phyloP scores from a whole-genome alignment of 1,140 invertebrate species.

The Sarcophaga peregrina region DNA sequence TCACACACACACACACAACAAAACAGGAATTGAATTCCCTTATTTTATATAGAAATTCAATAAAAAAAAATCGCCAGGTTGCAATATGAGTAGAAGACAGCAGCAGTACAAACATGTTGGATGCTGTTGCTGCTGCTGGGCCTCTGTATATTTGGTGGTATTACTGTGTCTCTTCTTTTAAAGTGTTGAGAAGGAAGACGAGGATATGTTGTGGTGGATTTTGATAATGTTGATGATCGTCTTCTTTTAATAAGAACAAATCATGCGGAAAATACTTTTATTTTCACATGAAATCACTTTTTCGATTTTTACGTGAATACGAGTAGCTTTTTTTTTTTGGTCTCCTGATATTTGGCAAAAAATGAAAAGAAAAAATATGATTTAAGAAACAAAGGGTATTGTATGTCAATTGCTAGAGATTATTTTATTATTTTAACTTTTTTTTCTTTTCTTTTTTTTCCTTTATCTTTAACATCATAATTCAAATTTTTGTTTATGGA shows the following conservation, averaged over 20 bases:
- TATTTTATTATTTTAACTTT: background rate
- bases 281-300: constrained; percentile 48
- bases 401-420: constrained; percentile 43
- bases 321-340: background rate
- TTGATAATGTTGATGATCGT: background rate
- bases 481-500: background rate
- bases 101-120: background rate
- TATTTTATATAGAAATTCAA: background rate
- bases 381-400: constrained; percentile 31
- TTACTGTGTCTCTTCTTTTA: no score
- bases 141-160: no score
- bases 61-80: background rate
- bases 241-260: constrained; percentile 37
- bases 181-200: no score
- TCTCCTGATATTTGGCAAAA: background rate
- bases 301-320: background rate
- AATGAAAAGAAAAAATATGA: background rate
- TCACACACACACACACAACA: constrained; percentile 3
- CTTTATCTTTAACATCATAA: background rate
- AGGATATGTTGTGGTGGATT: no score
- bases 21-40: background rate
- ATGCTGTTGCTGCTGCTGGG: background rate
- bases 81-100: constrained; percentile 12
- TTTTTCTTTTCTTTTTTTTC: background rate
- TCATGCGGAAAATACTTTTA: constrained; percentile 49